Base-by-base conservation (phyloP, 1,140 invertebrate species). In the Drosophila aff. region DNA sequence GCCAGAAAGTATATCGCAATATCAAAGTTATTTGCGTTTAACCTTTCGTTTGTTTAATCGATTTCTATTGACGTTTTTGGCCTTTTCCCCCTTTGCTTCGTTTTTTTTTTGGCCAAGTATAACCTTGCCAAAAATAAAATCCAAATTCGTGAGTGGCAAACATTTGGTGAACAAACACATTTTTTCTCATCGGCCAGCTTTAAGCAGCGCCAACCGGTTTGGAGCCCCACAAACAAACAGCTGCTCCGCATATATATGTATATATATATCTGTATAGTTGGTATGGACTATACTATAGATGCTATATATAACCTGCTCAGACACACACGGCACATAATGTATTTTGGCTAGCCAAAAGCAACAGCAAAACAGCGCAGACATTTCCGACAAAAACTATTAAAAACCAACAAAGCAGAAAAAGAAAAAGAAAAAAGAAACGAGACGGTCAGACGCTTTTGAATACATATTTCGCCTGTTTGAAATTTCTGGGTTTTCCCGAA, bases 31-130 rank as follows among this genome's bases (percentile, higher is more conserved):
- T 57, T 79, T 81, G 59, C 61, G 49, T 75, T 89, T 89, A 84
- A 90, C 85, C 84, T 89, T 89, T 90, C 81, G 77, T 58, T 89
- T 90, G 85, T 89, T 89, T 90, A 89, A 89, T 89, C 84, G 84
- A 89, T 89, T 90, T 79, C 55, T 58, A 52, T 71, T 71, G 31
- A 49, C 47, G 33, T 58, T 38, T 57, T 58, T 40, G 40, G 63
- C 47, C 40, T 58, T 31, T 57, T 58, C 18, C 36, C 31, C 16
- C 23, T 28, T 16, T 60, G 8, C 11, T 18, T 76, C 11, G 11
- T 47, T 44, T 28, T 18, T 52, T 52, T 63, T 60, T 38, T 43
- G 33, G 41, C 53, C 44, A 67, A 73, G 49, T 76, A 72, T 84
- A 89, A 90, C 85, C 84, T 89, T 89, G 84, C 81, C 71, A 72